Conservation (phyloP, 2,888 invertebrate species). For the Sycophila texana region DNA sequence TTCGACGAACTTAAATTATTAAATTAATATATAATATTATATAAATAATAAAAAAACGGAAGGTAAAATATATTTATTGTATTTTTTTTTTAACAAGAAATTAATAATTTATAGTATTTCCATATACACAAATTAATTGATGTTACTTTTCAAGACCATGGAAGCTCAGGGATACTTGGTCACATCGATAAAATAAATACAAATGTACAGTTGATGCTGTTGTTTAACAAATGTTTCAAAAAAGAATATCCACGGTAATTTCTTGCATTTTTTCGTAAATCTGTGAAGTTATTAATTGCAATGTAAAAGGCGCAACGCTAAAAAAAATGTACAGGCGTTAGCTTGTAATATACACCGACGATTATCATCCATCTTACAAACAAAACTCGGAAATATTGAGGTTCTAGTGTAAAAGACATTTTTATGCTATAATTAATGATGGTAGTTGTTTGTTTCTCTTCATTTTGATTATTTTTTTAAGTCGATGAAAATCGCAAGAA, state of each 20-base stretch:
- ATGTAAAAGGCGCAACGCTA: neutral
- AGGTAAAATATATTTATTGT: conserved; percentile 35
- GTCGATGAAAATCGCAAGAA: conserved; percentile 24
- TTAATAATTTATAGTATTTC: conserved; percentile 17
- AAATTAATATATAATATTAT: conserved; percentile 26
- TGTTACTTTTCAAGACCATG: conserved; percentile 43
- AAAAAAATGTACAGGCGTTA: conserved; percentile 6
- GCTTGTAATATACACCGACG: conserved; percentile 8
- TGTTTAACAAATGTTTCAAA: neutral
- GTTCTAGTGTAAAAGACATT: conserved; percentile 25
- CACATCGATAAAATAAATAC: conserved; percentile 1
- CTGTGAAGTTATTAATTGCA: conserved; percentile 22
- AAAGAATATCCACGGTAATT: neutral
- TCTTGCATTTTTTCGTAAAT: neutral
- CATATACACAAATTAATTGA: conserved; percentile 33
- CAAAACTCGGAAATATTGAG: conserved; percentile 21
- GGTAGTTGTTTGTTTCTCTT: conserved; percentile 18
- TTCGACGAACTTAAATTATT: conserved; percentile 1
- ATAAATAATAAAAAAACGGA: conserved; percentile 44
- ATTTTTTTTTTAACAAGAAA: conserved; percentile 32
- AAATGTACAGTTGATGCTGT: neutral
- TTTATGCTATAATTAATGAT: conserved; percentile 9
- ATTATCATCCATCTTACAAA: conserved; percentile 28
- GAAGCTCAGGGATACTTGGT: conserved; percentile 52
- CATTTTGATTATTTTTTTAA: conserved; percentile 32